These are phyloP conservation scores for Rhinolophus sinicus DNA, from an alignment of 2,113 vertebrate genomes.

Conservation along the genomic window DNA sequence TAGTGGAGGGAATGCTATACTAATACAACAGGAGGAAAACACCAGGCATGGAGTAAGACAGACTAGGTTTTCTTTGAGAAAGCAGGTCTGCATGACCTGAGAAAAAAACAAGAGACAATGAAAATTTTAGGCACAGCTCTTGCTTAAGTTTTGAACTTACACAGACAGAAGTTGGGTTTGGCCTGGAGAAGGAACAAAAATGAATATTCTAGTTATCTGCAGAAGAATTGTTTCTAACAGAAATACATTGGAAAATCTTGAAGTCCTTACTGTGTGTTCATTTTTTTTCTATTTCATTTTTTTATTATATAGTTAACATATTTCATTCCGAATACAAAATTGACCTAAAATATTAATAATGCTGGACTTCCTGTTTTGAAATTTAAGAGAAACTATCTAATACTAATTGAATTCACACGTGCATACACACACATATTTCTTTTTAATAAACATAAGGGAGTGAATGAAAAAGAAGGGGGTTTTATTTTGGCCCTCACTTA, in stretches of 20 bases:
- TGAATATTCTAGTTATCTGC: not conserved
- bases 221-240: not conserved
- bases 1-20: too few species aligned
- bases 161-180: not conserved
- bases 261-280: not conserved
- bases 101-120: not conserved
- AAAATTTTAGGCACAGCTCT: not conserved
- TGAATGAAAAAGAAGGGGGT: not conserved
- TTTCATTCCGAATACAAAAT: not conserved
- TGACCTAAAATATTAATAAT: not conserved
- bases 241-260: not conserved
- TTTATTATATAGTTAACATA: not conserved
- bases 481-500: not conserved
- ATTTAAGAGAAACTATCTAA: slow-evolving; percentile 3
- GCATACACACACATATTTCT: not conserved
- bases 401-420: not conserved
- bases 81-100: not conserved
- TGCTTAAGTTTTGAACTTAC: not conserved
- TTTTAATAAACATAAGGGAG: not conserved
- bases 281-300: not conserved
- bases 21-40: not conserved
- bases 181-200: not conserved
- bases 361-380: slow-evolving; percentile 45
- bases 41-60: rapidly evolving
- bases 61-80: not conserved